Evolutionary conservation across 2,797 vertebrate genomes (phyloP).

Genomic region (Pseudopleuronectes americanus): DNA sequence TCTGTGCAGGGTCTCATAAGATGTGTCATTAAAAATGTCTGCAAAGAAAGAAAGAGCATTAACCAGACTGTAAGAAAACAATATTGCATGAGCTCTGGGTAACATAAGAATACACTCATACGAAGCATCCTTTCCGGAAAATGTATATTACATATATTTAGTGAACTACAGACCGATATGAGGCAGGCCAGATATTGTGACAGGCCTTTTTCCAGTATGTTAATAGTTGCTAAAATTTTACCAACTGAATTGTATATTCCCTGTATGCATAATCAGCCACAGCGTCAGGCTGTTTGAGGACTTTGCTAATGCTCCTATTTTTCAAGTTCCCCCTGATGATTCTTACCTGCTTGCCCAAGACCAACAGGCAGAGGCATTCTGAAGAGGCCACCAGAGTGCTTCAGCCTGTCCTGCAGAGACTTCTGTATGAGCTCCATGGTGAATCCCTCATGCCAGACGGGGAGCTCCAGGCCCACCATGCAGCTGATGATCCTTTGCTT

Average conservation of each 20-base stretch:
- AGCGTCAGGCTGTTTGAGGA: not conserved
- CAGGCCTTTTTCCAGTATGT: too few species aligned
- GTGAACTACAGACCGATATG: too few species aligned
- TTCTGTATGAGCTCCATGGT: conserved; percentile 82
- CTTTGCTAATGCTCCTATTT: not conserved
- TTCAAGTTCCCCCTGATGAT: too few species aligned
- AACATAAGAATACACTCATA: too few species aligned
- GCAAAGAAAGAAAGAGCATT: conserved; percentile 39
- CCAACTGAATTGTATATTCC: too few species aligned
- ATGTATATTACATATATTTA: too few species aligned
- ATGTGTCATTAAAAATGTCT: conserved; percentile 87
- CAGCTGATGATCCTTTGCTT: conserved; percentile 84
- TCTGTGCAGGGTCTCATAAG: conserved; percentile 76
- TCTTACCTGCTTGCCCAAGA: conserved; percentile 83
- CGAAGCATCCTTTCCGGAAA: too few species aligned
- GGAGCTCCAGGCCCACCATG: conserved; percentile 86
- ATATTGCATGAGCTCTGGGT: not conserved
- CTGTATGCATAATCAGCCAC: not conserved
- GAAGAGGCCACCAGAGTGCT: conserved; percentile 83
- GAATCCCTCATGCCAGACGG: conserved; percentile 83
- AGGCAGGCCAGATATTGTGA: too few species aligned
- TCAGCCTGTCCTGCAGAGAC: conserved; percentile 82
- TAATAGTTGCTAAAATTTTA: too few species aligned
- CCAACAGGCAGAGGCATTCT: conserved; percentile 86
- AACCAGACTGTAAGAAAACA: not conserved